Evolutionary conservation across 2,113 vertebrate species (phyloP).

Genomic region (Paramisgurnus dabryanus): DNA sequence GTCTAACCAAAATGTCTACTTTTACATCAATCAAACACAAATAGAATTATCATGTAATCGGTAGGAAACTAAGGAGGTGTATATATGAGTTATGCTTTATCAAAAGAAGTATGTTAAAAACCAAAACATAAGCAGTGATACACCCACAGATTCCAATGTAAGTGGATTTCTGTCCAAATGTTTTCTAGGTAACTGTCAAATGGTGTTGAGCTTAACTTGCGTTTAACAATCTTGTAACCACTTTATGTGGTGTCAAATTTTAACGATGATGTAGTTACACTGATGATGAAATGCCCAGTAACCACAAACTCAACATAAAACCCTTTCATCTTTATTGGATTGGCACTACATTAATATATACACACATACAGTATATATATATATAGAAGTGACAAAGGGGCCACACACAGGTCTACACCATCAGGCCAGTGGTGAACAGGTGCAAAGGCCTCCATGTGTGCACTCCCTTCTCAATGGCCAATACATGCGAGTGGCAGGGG

Average conservation of each 20-base stretch:
- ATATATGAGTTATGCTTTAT: not conserved
- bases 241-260: not conserved
- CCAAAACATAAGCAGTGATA: not conserved
- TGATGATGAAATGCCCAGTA: constrained; percentile 4
- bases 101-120: not conserved
- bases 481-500: constrained; percentile 73
- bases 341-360: constrained; percentile 17
- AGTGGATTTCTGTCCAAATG: not conserved
- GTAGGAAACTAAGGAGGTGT: too few relatives aligned
- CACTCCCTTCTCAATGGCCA: constrained; percentile 59
- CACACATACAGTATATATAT: constrained; percentile 2
- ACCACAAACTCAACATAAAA: constrained; percentile 2
- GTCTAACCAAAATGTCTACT: too few relatives aligned
- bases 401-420: constrained; percentile 50
- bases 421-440: constrained; percentile 63
- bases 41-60: too few relatives aligned
- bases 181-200: not conserved
- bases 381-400: constrained; percentile 41
- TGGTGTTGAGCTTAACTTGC: not conserved
- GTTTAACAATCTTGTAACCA: not conserved
- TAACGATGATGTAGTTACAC: not conserved
- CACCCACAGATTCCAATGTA: not conserved
- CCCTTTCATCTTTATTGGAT: not conserved
- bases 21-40: too few relatives aligned
- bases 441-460: constrained; percentile 38